These are phyloP conservation scores for Conopomorpha cramerella DNA, from an alignment of 1,140 invertebrate genomes.

Conservation along the genomic window DNA sequence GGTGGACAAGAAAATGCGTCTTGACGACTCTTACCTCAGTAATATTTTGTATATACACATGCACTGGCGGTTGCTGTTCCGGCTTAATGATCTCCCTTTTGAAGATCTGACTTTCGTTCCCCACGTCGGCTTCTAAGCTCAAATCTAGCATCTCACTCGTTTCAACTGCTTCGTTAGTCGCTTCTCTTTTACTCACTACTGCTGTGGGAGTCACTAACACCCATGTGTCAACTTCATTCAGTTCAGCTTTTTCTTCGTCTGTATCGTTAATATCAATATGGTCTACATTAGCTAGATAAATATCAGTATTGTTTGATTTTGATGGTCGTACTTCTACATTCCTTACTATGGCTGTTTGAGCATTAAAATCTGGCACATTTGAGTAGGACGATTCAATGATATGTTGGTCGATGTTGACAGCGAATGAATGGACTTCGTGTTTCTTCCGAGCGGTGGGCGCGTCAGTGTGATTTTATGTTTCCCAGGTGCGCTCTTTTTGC, in stretches of 20 bases:
- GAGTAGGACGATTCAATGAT: conserved; percentile 12
- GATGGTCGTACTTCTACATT: background rate
- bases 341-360: background rate
- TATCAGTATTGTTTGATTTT: no score
- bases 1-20: no score
- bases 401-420: conserved; percentile 34
- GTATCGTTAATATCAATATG: no score
- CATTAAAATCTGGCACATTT: conserved; percentile 14
- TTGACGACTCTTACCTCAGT: conserved; percentile 56
- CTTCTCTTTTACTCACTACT: conserved; percentile 34
- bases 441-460: conserved; percentile 40
- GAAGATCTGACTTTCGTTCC: conserved; percentile 33
- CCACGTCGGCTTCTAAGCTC: conserved; percentile 30
- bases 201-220: conserved; percentile 33
- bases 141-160: conserved; percentile 25
- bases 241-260: conserved; percentile 4
- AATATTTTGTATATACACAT: conserved; percentile 57
- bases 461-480: conserved; percentile 56
- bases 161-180: conserved; percentile 14
- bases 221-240: conserved; percentile 27
- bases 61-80: conserved; percentile 50
- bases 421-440: conserved; percentile 49
- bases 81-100: conserved; percentile 52
- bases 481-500: conserved; percentile 74
- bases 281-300: no score